phyloP scores from a whole-genome alignment of 2,797 vertebrate genomes.

The Remorina albescens region DNA sequence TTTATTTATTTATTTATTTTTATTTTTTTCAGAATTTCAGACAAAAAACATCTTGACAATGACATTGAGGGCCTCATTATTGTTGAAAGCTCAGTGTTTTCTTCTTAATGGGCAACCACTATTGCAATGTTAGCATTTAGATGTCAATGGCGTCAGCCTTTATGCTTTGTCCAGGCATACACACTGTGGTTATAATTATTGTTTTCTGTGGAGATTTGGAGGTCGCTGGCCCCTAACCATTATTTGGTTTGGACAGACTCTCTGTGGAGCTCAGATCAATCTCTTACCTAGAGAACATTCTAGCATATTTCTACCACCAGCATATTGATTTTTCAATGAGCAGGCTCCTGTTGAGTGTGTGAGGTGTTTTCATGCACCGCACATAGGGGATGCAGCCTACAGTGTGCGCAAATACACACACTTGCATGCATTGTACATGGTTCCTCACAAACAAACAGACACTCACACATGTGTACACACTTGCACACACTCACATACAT shows the following conservation, averaged over 20 bases:
- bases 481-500: constrained; percentile 33
- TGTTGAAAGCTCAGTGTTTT: constrained; percentile 24
- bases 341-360: constrained; percentile 72
- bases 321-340: constrained; percentile 87
- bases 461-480: constrained; percentile 28
- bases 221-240: constrained; percentile 87
- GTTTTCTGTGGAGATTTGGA: constrained; percentile 81
- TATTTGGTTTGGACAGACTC: constrained; percentile 85
- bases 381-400: constrained; percentile 75
- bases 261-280: constrained; percentile 86
- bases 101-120: constrained; percentile 29
- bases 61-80: constrained; percentile 20
- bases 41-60: background rate
- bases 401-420: constrained; percentile 61
- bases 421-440: constrained; percentile 29
- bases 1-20: background rate
- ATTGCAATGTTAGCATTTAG: constrained; percentile 63
- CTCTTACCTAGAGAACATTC: constrained; percentile 84
- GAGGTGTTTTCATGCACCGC: constrained; percentile 80
- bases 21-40: background rate
- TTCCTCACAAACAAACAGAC: constrained; percentile 39
- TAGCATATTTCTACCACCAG: constrained; percentile 87
- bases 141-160: constrained; percentile 69
- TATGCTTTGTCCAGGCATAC: constrained; percentile 76
- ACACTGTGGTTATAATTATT: constrained; percentile 81